Evolutionary conservation across 2,888 invertebrate species (phyloP).

Genomic region (Endotricha flammealis): DNA sequence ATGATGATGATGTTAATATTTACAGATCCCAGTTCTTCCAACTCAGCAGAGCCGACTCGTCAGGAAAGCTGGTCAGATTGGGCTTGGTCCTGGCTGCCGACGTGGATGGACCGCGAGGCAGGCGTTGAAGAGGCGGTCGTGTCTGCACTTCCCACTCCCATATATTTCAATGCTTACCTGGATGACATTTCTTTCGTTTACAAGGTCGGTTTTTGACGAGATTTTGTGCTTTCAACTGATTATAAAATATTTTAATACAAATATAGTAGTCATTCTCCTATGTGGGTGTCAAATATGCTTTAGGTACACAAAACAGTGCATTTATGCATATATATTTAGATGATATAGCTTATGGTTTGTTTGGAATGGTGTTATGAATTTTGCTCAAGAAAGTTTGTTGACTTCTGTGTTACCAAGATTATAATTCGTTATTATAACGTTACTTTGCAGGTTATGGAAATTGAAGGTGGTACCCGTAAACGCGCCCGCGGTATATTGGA

Average conservation of each 20-base stretch:
- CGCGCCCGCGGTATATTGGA: conserved; percentile 50
- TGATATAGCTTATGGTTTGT: no score
- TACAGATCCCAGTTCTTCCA: conserved; percentile 27
- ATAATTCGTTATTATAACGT: neutral
- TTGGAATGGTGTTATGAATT: no score
- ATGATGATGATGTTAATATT: neutral
- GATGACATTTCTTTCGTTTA: conserved; percentile 50
- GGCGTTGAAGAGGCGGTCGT: conserved; percentile 37
- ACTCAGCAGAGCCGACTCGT: conserved; percentile 40
- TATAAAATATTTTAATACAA: no score
- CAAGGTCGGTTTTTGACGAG: no score
- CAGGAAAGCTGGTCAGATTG: conserved; percentile 61
- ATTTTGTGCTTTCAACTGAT: no score
- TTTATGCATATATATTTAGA: no score
- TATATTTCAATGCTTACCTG: conserved; percentile 44
- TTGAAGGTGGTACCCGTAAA: conserved; percentile 36
- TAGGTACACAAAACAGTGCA: no score
- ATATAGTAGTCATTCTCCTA: no score
- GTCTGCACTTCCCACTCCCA: conserved; percentile 39
- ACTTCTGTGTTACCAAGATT: no score
- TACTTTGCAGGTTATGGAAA: conserved; percentile 46
- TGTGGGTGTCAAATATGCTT: no score
- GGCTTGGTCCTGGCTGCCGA: conserved; percentile 70
- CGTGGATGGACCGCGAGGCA: conserved; percentile 41
- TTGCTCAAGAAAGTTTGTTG: no score